phyloP scores from a whole-genome alignment of 92 coral and sea anemone genomes.

The Parazoanthus darwini region DNA sequence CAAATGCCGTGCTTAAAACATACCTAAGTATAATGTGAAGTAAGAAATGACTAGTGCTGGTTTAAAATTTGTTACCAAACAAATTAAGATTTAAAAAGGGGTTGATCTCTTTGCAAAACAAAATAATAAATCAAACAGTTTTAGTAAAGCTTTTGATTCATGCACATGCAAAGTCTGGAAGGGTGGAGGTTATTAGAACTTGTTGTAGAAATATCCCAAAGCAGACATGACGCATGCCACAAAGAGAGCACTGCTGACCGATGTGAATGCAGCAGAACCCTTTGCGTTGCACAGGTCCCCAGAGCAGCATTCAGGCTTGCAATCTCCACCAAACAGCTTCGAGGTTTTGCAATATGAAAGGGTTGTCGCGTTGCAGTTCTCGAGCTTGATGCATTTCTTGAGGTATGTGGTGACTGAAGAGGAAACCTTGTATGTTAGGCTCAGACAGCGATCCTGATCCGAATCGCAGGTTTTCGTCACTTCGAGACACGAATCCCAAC shows the following conservation, averaged over 20 bases:
- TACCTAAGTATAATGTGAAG: too few species aligned
- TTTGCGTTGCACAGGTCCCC: slow-evolving; percentile 5
- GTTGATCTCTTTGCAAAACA: too few species aligned
- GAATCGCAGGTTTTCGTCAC: neutral
- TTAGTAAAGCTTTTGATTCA: too few species aligned
- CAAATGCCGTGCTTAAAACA: too few species aligned
- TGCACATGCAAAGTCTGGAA: neutral
- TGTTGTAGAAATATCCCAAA: neutral
- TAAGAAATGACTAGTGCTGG: too few species aligned
- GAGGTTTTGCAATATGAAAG: slow-evolving; percentile 17
- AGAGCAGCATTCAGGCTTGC: slow-evolving; percentile 4
- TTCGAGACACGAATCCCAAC: neutral
- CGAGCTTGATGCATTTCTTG: slow-evolving; percentile 2
- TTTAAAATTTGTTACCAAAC: too few species aligned
- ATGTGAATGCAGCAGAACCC: neutral
- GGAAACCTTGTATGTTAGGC: neutral
- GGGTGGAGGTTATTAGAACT: neutral
- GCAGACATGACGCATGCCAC: slow-evolving; percentile 3
- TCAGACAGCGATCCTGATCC: neutral
- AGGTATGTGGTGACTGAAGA: neutral
- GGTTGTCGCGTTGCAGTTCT: slow-evolving; percentile 1
- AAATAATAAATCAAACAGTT: too few species aligned
- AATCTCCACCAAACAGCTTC: neutral
- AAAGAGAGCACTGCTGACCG: slow-evolving; percentile 15
- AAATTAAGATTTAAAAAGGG: too few species aligned